Base-by-base conservation (phyloP, 2,797 vertebrate genomes). In the Rhinogobio ventralis region DNA sequence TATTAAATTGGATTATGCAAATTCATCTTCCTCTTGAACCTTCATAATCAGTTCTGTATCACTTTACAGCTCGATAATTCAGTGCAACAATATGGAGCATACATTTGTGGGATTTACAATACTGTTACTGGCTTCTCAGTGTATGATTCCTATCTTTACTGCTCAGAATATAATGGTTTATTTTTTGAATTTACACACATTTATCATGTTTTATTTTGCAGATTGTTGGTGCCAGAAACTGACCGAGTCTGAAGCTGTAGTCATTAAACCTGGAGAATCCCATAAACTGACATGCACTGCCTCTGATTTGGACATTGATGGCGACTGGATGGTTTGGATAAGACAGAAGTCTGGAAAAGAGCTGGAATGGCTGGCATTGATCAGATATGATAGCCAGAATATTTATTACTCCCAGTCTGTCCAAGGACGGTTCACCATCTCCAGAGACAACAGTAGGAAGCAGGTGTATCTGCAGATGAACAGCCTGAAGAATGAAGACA, bases 221-320 rank as follows among this genome's bases (percentile, higher is more conserved):
- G 45, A 19, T 49, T 51, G 71, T 45, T 73, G 69, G 69, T 73
- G 69, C 28, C 69, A 73, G 45, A 73, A 45, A 28, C 69, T 72
- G n/a, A 72, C n/a, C 7, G 42, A 49, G 69, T 72, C 69, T 28
- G 45, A 72, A 45, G 14, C 42, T 46, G 45, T 72, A 28, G 15
- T 28, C 42, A 4, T 25, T 23, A 72, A 72, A 49, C 45, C 45
- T 49, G 69, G 69, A 72, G n/a, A 49, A 72, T 49, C 69, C 14
- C 45, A 72, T 49, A 72, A 72, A 5, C 7, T 72, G n/a, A 30
- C 7, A 49, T 72, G 42, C 10, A 49, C 42, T 72, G 69, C 42
- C 4, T 49, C 69, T 49, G 42, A n/a, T 72, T 28, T 72, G 3
- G n/a, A 46, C 8, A 5, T 73, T 2, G 42, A 3, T 49, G 0